A percentile compares a stretch with the other conserved stretches of the same genome.
phyloP scores from a whole-genome alignment of 2,888 invertebrate genomes.

The Phengaris alcon region DNA sequence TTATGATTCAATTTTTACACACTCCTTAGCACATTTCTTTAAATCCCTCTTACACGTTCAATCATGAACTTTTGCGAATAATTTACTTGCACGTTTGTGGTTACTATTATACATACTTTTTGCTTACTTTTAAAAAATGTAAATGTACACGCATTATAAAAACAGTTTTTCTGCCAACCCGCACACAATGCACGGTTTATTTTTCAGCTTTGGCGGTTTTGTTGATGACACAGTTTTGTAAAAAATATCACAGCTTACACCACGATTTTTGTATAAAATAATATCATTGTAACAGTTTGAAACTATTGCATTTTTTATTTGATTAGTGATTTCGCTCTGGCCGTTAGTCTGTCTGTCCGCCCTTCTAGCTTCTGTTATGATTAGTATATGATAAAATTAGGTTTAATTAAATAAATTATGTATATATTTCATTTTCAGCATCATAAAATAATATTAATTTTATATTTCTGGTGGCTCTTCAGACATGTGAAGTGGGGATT shows the following conservation, averaged over 20 bases:
- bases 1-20: too few relatives aligned
- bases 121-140: not conserved
- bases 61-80: too few relatives aligned
- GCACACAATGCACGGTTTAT: conserved; percentile 4
- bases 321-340: too few relatives aligned
- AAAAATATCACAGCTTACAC: conserved; percentile 2
- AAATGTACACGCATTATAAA: not conserved
- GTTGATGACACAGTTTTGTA: not conserved
- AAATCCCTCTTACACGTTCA: too few relatives aligned
- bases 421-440: too few relatives aligned
- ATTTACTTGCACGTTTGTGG: not conserved
- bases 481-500: too few relatives aligned
- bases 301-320: not conserved
- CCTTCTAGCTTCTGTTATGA: too few relatives aligned
- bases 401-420: too few relatives aligned
- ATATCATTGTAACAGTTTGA: not conserved
- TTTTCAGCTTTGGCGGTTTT: not conserved
- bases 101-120: not conserved
- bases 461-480: not conserved
- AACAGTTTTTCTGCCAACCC: not conserved
- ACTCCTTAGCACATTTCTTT: too few relatives aligned
- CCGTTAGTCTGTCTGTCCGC: too few relatives aligned
- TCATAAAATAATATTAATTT: too few relatives aligned
- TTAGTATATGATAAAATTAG: too few relatives aligned
- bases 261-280: not conserved